Conservation (phyloP, 2,888 invertebrate genomes). For the Sinhomidia bicolor region DNA sequence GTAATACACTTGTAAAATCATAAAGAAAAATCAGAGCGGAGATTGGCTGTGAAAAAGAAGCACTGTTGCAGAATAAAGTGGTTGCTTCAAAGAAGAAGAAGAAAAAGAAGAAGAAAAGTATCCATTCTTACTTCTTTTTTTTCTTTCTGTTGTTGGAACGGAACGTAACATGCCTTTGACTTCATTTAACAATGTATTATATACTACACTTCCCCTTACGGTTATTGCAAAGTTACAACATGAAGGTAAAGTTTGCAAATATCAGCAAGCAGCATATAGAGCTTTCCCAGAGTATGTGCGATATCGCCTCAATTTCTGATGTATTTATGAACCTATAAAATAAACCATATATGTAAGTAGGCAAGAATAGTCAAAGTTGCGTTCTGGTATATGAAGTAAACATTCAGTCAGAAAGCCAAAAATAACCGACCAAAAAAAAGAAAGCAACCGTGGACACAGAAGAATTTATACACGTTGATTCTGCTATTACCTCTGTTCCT, state of each 20-base stretch:
- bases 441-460: neutral
- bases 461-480: neutral
- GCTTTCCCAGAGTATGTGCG: neutral
- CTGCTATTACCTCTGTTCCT: neutral
- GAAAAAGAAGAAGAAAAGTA: too few relatives aligned
- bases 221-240: slow-evolving; percentile 3
- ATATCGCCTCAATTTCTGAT: neutral
- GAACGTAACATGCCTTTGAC: neutral
- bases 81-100: too few relatives aligned
- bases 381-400: too few relatives aligned
- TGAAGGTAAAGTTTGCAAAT: slow-evolving; percentile 13
- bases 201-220: neutral
- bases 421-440: neutral
- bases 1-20: neutral
- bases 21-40: slow-evolving; percentile 38
- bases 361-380: too few relatives aligned
- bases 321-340: too few relatives aligned
- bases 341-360: neutral
- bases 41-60: slow-evolving; percentile 37
- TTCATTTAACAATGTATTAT: slow-evolving; percentile 21
- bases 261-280: neutral
- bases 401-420: slow-evolving; percentile 2
- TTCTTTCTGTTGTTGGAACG: neutral
- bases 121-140: too few relatives aligned
- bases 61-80: slow-evolving; percentile 39